A percentile compares a stretch with the other conserved stretches of the same genome.
phyloP scores from a whole-genome alignment of 2,797 vertebrate genomes.

The Pipistrellus kuhlii region DNA sequence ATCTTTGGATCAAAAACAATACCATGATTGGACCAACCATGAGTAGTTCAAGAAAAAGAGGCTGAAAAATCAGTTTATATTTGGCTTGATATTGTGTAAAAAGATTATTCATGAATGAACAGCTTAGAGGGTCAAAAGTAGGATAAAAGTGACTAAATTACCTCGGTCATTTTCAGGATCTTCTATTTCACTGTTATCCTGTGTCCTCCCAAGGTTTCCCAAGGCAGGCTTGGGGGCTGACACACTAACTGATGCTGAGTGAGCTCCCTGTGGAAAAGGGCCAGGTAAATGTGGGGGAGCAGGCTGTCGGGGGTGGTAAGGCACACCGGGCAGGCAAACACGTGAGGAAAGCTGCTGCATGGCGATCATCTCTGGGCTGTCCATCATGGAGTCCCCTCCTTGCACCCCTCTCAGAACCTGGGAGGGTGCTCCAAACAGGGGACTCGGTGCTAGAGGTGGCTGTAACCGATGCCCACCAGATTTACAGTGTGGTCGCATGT shows the following conservation, averaged over 20 bases:
- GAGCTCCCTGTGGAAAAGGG: slow-evolving; percentile 86
- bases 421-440: slow-evolving; percentile 83
- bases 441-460: slow-evolving; percentile 59
- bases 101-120: background rate
- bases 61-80: background rate
- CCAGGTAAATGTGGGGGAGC: slow-evolving; percentile 79
- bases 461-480: slow-evolving; percentile 79
- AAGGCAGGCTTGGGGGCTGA: slow-evolving; percentile 73
- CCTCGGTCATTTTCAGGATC: slow-evolving; percentile 84
- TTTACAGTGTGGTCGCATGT: slow-evolving; percentile 86
- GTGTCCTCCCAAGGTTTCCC: slow-evolving; percentile 79
- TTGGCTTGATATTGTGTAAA: background rate
- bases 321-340: slow-evolving; percentile 90
- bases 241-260: slow-evolving; percentile 11
- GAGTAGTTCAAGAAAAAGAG: background rate
- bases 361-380: slow-evolving; percentile 99
- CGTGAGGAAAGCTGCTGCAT: slow-evolving; percentile 98
- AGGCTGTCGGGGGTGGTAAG: slow-evolving; percentile 89
- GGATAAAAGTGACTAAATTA: slow-evolving; percentile 45
- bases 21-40: background rate
- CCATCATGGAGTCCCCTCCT: slow-evolving; percentile 95
- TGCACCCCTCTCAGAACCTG: slow-evolving; percentile 84
- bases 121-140: background rate
- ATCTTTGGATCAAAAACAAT: background rate
- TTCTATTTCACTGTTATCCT: slow-evolving; percentile 76